These are phyloP conservation scores for Allobates femoralis DNA, from an alignment of 2,797 vertebrate genomes.

Conservation along the genomic window DNA sequence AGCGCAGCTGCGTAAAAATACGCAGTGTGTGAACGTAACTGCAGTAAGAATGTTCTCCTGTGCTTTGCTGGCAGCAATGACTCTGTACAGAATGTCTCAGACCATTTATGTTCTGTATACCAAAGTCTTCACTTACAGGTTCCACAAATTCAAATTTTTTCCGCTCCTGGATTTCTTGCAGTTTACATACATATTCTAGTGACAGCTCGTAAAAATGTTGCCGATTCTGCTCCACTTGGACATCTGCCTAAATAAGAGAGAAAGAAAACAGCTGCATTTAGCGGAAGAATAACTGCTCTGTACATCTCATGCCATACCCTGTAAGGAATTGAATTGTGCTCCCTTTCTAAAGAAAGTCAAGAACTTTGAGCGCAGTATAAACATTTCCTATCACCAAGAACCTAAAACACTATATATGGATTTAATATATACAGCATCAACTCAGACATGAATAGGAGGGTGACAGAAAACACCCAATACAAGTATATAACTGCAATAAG, in stretches of 20 bases:
- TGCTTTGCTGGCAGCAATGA: background rate
- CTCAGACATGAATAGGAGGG: background rate
- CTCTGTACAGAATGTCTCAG: background rate
- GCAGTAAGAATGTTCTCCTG: background rate
- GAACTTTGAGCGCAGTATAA: slow-evolving; percentile 7
- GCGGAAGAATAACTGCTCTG: slow-evolving; percentile 41
- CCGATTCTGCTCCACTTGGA: slow-evolving; percentile 87
- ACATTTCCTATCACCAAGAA: background rate
- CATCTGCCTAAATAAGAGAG: slow-evolving; percentile 83
- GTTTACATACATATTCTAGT: slow-evolving; percentile 93
- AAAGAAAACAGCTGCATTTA: slow-evolving; percentile 60
- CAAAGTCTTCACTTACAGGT: slow-evolving; percentile 84
- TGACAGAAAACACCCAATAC: background rate
- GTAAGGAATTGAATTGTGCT: slow-evolving; percentile 50
- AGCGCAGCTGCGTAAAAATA: too few relatives aligned
- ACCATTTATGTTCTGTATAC: background rate
- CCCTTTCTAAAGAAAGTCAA: slow-evolving; percentile 2
- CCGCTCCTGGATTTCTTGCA: slow-evolving; percentile 97
- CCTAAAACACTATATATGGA: background rate
- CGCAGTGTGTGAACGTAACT: too few relatives aligned
- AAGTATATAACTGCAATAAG: background rate
- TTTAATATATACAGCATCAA: background rate
- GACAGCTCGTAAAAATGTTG: slow-evolving; percentile 95
- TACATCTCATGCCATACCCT: slow-evolving; percentile 58
- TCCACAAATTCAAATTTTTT: slow-evolving; percentile 99